Evolutionary conservation across 1,140 invertebrate genomes (phyloP).

Genomic region (Leptinotarsa lineolata): DNA sequence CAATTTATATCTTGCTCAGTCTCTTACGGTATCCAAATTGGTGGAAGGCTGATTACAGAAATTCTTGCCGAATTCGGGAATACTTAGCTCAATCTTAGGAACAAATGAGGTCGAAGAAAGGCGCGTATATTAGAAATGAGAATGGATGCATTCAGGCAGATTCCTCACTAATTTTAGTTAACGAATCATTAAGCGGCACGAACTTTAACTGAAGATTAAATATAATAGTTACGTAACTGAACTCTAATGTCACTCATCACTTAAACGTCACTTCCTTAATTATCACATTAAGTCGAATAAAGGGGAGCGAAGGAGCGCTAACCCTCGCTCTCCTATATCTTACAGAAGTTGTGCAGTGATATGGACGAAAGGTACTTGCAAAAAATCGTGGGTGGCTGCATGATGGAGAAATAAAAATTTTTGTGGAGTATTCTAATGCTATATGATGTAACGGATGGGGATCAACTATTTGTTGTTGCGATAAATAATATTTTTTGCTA

Average conservation of each 20-base stretch:
- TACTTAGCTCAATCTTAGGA: conserved; percentile 28
- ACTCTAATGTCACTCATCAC: conserved; percentile 55
- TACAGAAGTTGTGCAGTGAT: not conserved
- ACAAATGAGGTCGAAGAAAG: conserved; percentile 48
- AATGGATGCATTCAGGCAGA: conserved; percentile 36
- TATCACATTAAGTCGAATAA: conserved; percentile 49
- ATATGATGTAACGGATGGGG: no score
- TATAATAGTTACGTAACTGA: conserved; percentile 54
- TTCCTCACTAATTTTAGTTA: conserved; percentile 49
- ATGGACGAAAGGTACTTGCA: no score
- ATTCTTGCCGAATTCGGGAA: conserved; percentile 22
- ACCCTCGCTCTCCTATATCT: not conserved
- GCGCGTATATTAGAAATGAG: conserved; percentile 39
- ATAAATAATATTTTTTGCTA: no score
- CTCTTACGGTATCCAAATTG: not conserved
- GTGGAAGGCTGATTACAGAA: conserved; percentile 12
- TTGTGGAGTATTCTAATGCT: no score
- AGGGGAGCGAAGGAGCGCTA: conserved; percentile 26
- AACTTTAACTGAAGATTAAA: conserved; percentile 56
- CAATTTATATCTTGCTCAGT: not conserved
- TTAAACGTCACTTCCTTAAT: conserved; percentile 55
- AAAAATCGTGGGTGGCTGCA: no score
- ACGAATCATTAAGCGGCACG: conserved; percentile 53
- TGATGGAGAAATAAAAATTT: no score
- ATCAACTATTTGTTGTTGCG: no score